These are phyloP conservation scores for Palythoa caribaeorum DNA, from an alignment of 92 coral and sea anemone species.

Conservation along the genomic window DNA sequence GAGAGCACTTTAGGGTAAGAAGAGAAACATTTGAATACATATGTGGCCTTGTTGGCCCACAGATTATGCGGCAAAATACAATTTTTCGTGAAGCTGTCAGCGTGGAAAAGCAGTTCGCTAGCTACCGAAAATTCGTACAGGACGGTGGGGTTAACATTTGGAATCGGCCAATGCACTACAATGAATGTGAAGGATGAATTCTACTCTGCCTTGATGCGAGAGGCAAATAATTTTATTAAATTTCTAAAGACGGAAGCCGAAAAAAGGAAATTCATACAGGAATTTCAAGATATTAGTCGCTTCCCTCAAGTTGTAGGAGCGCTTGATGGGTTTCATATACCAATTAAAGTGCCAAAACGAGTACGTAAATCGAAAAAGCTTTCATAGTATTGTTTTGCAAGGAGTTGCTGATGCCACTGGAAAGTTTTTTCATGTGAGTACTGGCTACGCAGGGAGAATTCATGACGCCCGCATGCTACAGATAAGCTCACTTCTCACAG, in stretches of 20 bases:
- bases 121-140: neutral
- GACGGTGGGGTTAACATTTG: slow-evolving; percentile 48
- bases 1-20: neutral
- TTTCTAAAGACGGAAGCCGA: slow-evolving; percentile 51
- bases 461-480: slow-evolving; percentile 62
- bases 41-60: neutral
- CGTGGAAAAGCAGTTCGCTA: slow-evolving; percentile 28
- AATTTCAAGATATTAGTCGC: neutral
- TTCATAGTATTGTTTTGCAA: slow-evolving; percentile 62
- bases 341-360: slow-evolving; percentile 36
- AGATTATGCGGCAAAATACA: slow-evolving; percentile 38
- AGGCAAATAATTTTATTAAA: slow-evolving; percentile 52
- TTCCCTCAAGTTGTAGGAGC: slow-evolving; percentile 48
- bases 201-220: slow-evolving; percentile 44
- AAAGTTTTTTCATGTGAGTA: slow-evolving; percentile 49
- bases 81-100: slow-evolving; percentile 58
- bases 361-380: slow-evolving; percentile 33
- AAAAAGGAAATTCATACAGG: no score
- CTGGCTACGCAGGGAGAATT: slow-evolving; percentile 61
- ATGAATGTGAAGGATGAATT: slow-evolving; percentile 60
- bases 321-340: slow-evolving; percentile 56
- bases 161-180: slow-evolving; percentile 62
- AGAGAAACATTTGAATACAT: neutral
- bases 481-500: slow-evolving; percentile 46
- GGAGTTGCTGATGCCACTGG: slow-evolving; percentile 54